Base-by-base conservation (phyloP, 2,888 invertebrate genomes). In the Chironomus tentans region DNA sequence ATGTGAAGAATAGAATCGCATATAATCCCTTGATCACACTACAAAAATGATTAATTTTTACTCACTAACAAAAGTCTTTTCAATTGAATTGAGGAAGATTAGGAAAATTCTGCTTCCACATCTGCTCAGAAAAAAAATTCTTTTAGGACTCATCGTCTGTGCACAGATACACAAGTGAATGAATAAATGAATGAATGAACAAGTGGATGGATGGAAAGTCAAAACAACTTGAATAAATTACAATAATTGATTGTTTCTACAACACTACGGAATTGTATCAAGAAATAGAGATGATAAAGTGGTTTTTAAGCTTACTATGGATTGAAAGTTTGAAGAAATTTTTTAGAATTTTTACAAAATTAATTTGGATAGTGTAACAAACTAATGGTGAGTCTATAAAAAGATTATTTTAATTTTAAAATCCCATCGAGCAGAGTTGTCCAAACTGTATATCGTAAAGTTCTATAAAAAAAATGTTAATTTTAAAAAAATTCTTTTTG, bases 1-100 rank as follows among this genome's bases (percentile, higher is more conserved):
- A 38, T 22, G 15, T 65, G 65, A 65, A 65, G 65, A 65, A 12
- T 12, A 71, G 62, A 28, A 22, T 28, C n/a, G 24, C 13, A 22
- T 21, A 28, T 73, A 73, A 73, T 73, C 72, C 62, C 46, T 73
- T 73, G 62, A 73, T 73, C 72, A 56, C 72, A 73, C 22, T 65
- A 65, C 28, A 22, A 46, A 62, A 73, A 73, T 73, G 72, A 73
- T 73, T 73, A 56, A 73, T 73, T 73, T 73, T 61, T 46, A 46
- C 68, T 15, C 24, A 21, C 65, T 38, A 10, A 38, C 38, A 10
- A 38, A n/a, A 38, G 38, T 38, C 38, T 38, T 38, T 38, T 38
- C 38, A 38, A 65, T 21, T 22, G 65, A 65, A 65, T 65, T 18
- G 24, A 18, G 15, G 72, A 62, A 21, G 62, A 73, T 61, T 73